Evolutionary conservation across 2,797 vertebrate species (phyloP).

Genomic region (Lycodopsis pacificus): DNA sequence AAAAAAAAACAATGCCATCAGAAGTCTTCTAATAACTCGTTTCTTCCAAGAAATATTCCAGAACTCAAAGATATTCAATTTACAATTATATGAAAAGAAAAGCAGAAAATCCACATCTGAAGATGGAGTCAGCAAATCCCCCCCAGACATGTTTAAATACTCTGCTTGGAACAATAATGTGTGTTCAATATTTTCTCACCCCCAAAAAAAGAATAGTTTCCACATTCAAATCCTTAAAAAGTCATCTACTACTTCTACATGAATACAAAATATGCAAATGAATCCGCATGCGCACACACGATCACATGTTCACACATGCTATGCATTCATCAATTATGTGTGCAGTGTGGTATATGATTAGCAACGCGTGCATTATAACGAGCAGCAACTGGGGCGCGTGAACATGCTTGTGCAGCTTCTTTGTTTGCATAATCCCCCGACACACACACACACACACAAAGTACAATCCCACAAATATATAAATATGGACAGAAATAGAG

Average conservation of each 20-base stretch:
- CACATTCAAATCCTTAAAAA: not conserved
- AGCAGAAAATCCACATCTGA: not conserved
- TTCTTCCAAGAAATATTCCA: no score
- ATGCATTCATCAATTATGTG: conserved; percentile 32
- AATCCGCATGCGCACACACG: conserved; percentile 7
- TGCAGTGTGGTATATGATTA: conserved; percentile 15
- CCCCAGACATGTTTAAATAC: not conserved
- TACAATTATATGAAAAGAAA: not conserved
- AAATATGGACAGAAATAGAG: no score
- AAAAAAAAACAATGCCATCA: not conserved
- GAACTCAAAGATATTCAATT: not conserved
- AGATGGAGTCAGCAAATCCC: not conserved
- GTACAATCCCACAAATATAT: not conserved
- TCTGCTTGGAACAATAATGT: not conserved
- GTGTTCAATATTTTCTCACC: not conserved
- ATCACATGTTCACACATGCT: conserved; percentile 20
- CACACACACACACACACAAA: not conserved
- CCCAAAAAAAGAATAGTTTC: not conserved
- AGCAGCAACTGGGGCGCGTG: conserved; percentile 27
- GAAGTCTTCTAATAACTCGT: not conserved
- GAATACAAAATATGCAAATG: conserved; percentile 41
- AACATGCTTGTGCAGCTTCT: conserved; percentile 36
- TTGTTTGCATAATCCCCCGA: conserved; percentile 41
- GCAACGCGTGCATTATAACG: conserved; percentile 25
- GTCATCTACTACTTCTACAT: not conserved